phyloP scores from a whole-genome alignment of 2,113 vertebrate species.

The Condylura cristata region DNA sequence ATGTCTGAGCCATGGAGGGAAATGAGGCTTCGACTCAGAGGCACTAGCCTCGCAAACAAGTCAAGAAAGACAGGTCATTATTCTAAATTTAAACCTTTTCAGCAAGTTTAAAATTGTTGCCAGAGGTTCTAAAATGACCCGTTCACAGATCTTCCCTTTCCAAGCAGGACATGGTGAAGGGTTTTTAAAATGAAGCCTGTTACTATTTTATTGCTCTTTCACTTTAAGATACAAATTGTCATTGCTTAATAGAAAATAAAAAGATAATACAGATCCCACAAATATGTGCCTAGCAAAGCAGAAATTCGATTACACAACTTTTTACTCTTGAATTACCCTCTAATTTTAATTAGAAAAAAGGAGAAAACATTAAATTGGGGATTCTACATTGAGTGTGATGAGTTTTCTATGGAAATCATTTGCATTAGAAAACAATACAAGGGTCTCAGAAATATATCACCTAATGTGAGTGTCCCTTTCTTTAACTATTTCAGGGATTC shows the following conservation, averaged over 20 bases:
- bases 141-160: not conserved
- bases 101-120: not conserved
- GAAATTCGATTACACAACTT: constrained; percentile 13
- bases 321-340: not conserved
- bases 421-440: not conserved
- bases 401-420: constrained; percentile 18
- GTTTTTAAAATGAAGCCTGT: not conserved
- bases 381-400: not conserved
- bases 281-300: not conserved
- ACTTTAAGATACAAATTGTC: not conserved
- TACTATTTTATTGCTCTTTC: not conserved
- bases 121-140: not conserved
- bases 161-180: not conserved
- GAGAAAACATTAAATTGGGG: constrained; percentile 12
- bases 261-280: not conserved
- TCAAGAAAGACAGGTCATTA: not conserved
- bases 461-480: not conserved
- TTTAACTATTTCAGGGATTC: not conserved
- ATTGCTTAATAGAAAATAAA: constrained; percentile 33
- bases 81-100: not conserved
- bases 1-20: not conserved
- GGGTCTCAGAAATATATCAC: not conserved
- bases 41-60: not conserved
- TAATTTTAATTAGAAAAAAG: constrained; percentile 42
- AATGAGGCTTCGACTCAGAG: not conserved